phyloP scores from a whole-genome alignment of 2,888 invertebrate genomes.

The Stictocephala bisonia region DNA sequence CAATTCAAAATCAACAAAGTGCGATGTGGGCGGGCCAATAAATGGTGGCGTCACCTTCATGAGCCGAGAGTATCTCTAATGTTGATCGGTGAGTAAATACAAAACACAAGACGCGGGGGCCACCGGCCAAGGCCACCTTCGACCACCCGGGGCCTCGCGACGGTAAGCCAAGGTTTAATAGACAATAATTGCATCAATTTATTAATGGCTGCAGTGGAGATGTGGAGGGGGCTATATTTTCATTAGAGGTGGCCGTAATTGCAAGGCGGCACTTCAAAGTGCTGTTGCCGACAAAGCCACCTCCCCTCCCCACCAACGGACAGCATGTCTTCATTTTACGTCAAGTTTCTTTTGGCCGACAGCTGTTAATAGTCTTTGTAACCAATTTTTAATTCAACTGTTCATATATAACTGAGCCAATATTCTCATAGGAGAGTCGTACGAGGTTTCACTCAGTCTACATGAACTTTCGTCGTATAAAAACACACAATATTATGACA shows the following conservation, averaged over 20 bases:
- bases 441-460: no score
- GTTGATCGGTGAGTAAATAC: no score
- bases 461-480: no score
- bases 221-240: constrained; percentile 39
- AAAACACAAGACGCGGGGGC: background rate
- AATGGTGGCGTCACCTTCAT: no score
- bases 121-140: background rate
- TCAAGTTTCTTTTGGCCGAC: constrained; percentile 27
- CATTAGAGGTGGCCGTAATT: constrained; percentile 44
- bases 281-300: constrained; percentile 34
- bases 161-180: constrained; percentile 32
- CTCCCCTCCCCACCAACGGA: background rate
- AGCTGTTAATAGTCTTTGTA: no score
- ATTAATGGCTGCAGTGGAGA: constrained; percentile 31
- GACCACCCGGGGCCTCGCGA: background rate
- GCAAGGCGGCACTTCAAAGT: constrained; percentile 46
- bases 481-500: no score
- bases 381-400: no score
- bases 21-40: background rate
- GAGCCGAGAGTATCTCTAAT: no score
- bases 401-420: no score
- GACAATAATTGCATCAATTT: constrained; percentile 47
- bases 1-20: constrained; percentile 29
- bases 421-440: no score
- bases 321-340: constrained; percentile 41